These are phyloP conservation scores for Pangasius macronema DNA, from an alignment of 2,797 vertebrate genomes.

Conservation along the genomic window DNA sequence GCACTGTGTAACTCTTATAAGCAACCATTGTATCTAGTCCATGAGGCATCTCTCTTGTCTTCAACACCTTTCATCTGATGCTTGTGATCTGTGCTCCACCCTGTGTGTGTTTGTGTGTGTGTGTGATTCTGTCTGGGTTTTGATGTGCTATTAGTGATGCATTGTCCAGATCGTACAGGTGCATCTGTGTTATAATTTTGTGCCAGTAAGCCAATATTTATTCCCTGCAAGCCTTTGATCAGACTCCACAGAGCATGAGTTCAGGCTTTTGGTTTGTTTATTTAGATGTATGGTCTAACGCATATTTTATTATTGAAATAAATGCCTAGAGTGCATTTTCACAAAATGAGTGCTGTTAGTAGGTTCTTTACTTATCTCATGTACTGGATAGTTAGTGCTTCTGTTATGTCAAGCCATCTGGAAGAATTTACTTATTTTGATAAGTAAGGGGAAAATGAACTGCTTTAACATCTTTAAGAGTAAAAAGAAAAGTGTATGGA, in stretches of 20 bases:
- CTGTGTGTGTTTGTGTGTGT: constrained; percentile 31
- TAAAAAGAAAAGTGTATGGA: constrained; percentile 6
- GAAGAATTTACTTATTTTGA: constrained; percentile 29
- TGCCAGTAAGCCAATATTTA: constrained; percentile 51
- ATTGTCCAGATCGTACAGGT: constrained; percentile 64
- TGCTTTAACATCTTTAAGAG: constrained; percentile 19
- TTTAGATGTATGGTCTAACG: constrained; percentile 45
- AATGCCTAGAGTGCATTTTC: constrained; percentile 39
- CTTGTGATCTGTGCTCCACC: constrained; percentile 54
- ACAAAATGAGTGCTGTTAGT: constrained; percentile 14
- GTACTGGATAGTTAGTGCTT: neutral
- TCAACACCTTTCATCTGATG: constrained; percentile 56
- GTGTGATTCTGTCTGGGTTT: constrained; percentile 53
- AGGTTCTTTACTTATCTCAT: neutral
- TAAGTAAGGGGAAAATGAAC: neutral
- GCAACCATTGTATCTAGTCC: constrained; percentile 8
- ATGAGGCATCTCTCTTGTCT: constrained; percentile 11
- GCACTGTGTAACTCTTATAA: neutral
- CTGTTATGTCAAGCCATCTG: neutral
- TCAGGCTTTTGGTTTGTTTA: constrained; percentile 49
- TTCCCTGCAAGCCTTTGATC: constrained; percentile 61
- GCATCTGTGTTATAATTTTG: constrained; percentile 57
- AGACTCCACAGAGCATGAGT: constrained; percentile 54
- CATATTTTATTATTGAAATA: constrained; percentile 17
- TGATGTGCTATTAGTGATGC: constrained; percentile 67